Conservation (phyloP, 2,888 invertebrate genomes). For the Drosophila crucigera region DNA sequence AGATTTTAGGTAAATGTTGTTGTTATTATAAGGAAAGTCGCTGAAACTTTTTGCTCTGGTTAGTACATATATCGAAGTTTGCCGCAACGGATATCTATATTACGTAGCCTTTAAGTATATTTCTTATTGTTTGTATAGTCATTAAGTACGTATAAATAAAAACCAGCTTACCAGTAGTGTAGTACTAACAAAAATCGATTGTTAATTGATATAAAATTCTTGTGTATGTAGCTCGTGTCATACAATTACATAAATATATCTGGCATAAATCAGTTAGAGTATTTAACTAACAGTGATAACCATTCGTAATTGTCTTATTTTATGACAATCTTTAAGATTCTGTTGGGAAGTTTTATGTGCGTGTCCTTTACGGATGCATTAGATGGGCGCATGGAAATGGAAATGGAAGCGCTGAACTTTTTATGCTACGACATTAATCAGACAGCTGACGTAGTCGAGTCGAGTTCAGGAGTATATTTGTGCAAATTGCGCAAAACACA, state of each 20-base stretch:
- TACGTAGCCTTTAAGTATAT: neutral
- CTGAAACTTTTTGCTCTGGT: neutral
- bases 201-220: neutral
- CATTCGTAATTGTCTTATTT: conserved; percentile 20
- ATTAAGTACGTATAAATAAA: neutral
- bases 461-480: conserved; percentile 16
- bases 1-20: too few relatives aligned
- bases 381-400: conserved; percentile 20
- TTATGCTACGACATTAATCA: conserved; percentile 36
- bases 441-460: conserved; percentile 26
- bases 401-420: conserved; percentile 24
- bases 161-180: neutral
- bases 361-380: conserved; percentile 32
- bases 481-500: conserved; percentile 21
- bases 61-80: neutral
- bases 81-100: too few relatives aligned
- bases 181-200: neutral
- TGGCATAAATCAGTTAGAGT: conserved; percentile 7
- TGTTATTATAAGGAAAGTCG: neutral
- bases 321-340: conserved; percentile 52
- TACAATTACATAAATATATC: neutral
- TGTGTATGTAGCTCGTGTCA: neutral
- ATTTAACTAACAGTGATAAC: neutral
- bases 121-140: neutral
- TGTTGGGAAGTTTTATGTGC: conserved; percentile 33